phyloP scores from a whole-genome alignment of 2,888 invertebrate genomes.

The Hyles lineata region DNA sequence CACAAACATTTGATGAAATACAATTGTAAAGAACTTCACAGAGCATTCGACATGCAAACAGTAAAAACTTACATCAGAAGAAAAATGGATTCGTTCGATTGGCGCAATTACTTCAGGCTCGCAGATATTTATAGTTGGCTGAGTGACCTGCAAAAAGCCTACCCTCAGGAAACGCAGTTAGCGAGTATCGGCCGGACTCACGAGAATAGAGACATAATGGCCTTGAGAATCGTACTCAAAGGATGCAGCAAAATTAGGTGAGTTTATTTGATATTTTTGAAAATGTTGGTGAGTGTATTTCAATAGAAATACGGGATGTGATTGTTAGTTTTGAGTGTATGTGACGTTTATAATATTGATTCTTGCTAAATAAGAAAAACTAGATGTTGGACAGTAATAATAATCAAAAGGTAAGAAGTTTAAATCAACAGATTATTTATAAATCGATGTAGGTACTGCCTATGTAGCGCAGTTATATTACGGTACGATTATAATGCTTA shows the following conservation, averaged over 20 bases:
- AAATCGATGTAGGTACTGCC: too few relatives aligned
- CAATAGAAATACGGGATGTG: too few relatives aligned
- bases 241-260: conserved; percentile 38
- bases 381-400: too few relatives aligned
- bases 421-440: too few relatives aligned
- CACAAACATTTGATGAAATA: neutral
- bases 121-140: conserved; percentile 86
- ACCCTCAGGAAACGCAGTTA: conserved; percentile 72
- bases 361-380: too few relatives aligned
- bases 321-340: too few relatives aligned
- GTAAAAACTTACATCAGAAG: conserved; percentile 64
- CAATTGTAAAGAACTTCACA: conserved; percentile 40
- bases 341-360: too few relatives aligned
- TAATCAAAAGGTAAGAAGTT: too few relatives aligned
- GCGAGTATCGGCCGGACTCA: conserved; percentile 66
- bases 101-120: conserved; percentile 84
- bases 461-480: too few relatives aligned
- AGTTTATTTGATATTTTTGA: neutral
- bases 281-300: too few relatives aligned
- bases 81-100: conserved; percentile 69
- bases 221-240: conserved; percentile 47
- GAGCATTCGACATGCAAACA: conserved; percentile 66
- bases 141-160: conserved; percentile 65
- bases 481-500: too few relatives aligned
- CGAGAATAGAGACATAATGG: conserved; percentile 69